Evolutionary conservation across 1,140 invertebrate species (phyloP).

Genomic region (Caerostris darwini): DNA sequence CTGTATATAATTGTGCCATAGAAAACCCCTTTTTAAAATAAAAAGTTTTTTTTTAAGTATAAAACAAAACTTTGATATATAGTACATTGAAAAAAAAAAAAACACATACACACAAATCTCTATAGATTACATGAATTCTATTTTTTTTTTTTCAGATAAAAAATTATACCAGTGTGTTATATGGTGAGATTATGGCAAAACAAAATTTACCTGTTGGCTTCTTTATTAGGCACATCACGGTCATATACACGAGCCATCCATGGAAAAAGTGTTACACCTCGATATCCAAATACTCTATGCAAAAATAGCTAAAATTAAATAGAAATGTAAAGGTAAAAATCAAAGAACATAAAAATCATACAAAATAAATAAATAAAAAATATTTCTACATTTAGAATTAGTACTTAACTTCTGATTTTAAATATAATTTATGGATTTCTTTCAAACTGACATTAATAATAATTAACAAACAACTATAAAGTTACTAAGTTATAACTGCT

Average conservation of each 20-base stretch:
- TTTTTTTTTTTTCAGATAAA: not conserved
- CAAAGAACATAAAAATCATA: not conserved
- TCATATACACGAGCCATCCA: conserved; percentile 97
- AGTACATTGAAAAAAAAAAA: too few species aligned
- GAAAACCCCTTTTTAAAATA: too few species aligned
- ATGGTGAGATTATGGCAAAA: not conserved
- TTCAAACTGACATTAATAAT: too few species aligned
- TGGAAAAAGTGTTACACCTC: conserved; percentile 96
- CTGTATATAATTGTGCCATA: too few species aligned
- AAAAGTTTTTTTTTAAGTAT: too few species aligned
- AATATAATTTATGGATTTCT: too few species aligned
- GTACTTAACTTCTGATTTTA: too few species aligned
- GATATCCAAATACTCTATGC: conserved; percentile 96
- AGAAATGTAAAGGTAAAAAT: not conserved
- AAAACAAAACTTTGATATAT: too few species aligned
- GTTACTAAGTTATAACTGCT: too few species aligned
- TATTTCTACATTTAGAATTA: too few species aligned
- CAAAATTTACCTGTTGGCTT: conserved; percentile 81
- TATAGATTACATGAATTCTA: too few species aligned
- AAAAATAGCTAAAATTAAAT: conserved; percentile 87
- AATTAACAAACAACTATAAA: too few species aligned
- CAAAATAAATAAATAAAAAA: not conserved
- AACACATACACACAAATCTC: not conserved
- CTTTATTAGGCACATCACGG: conserved; percentile 88
- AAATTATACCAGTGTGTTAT: not conserved